Percentiles rank a stretch among this genome's conserved stretches.
Conservation (phyloP, 2,888 invertebrate genomes). For the Polyommatus iphigenia region DNA sequence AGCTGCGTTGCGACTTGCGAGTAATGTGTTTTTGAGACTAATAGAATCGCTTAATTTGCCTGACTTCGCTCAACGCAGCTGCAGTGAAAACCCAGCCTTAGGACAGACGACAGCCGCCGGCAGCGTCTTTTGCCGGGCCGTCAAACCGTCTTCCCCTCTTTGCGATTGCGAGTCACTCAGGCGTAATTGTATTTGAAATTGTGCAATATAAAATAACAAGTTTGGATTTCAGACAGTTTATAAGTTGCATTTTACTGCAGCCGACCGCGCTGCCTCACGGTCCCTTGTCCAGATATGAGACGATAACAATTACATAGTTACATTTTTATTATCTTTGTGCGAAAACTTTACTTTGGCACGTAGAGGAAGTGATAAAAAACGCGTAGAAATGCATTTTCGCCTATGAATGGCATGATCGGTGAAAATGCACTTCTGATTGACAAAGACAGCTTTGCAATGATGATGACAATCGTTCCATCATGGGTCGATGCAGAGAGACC, state of each 20-base stretch:
- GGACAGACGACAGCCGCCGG: neutral
- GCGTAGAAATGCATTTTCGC: too few species aligned
- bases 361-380: too few species aligned
- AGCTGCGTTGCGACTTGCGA: neutral
- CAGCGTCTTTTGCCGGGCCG: neutral
- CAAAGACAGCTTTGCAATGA: too few species aligned
- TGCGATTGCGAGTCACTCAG: neutral
- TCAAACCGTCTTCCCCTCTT: slow-evolving; percentile 10
- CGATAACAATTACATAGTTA: neutral
- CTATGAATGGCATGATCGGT: too few species aligned
- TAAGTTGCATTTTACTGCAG: neutral
- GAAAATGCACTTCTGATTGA: too few species aligned
- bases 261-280: neutral
- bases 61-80: neutral
- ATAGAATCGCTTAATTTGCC: neutral
- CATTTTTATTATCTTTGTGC: too few species aligned
- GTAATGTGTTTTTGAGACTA: too few species aligned
- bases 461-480: too few species aligned
- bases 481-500: too few species aligned
- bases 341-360: too few species aligned
- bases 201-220: neutral
- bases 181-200: slow-evolving; percentile 18
- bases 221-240: neutral
- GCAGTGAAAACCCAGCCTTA: neutral
- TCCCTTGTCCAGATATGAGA: neutral